A percentile compares a stretch with the other conserved stretches of the same genome.
These are phyloP conservation scores for Ibidorhyncha struthersii DNA, from an alignment of 2,113 vertebrate species.

Conservation along the genomic window DNA sequence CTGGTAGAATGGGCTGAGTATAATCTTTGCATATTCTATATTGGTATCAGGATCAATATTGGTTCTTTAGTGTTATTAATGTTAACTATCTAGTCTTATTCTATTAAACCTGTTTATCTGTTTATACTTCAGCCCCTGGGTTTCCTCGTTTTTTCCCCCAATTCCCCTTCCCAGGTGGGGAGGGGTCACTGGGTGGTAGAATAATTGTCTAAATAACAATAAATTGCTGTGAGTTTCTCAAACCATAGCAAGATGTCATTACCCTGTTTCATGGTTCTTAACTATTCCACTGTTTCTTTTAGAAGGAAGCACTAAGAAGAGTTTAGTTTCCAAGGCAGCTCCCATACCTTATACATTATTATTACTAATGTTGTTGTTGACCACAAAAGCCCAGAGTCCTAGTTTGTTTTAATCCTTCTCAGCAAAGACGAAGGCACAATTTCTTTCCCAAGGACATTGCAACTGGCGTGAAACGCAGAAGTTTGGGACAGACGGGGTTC, in stretches of 20 bases:
- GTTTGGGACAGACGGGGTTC: rapidly evolving
- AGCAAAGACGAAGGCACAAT: not conserved
- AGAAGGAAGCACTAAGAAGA: not conserved
- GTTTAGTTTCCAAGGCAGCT: not conserved
- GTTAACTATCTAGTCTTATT: no score
- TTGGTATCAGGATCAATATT: no score
- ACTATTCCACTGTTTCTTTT: not conserved
- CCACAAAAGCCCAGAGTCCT: not conserved
- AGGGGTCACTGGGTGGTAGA: no score
- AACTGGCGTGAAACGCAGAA: not conserved
- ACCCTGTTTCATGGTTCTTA: not conserved
- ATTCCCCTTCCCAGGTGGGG: no score
- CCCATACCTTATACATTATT: not conserved
- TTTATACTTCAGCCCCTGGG: no score
- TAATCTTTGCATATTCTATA: no score
- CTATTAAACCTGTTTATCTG: no score
- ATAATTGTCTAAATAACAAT: no score
- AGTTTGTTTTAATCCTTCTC: not conserved
- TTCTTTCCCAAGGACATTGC: not conserved
- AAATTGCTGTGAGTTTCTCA: no score
- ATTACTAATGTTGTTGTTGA: not conserved
- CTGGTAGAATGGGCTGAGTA: no score
- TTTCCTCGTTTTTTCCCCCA: no score
- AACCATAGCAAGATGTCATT: not conserved
- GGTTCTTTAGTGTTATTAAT: no score